phyloP scores from a whole-genome alignment of 2,888 invertebrate species.

The Cosmopolites sordidus region DNA sequence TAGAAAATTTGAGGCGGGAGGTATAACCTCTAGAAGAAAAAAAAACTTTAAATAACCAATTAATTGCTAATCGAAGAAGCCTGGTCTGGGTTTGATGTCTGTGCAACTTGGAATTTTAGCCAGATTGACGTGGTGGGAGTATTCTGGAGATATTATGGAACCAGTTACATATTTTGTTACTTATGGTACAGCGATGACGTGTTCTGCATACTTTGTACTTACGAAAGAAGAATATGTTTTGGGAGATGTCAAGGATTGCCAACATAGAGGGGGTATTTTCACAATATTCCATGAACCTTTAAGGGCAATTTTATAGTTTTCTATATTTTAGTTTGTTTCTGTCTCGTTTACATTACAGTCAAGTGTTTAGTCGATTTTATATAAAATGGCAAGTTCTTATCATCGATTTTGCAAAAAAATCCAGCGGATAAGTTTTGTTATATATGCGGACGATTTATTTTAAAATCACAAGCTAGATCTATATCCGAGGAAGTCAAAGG shows the following conservation, averaged over 20 bases:
- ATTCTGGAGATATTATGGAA: conserved; percentile 99
- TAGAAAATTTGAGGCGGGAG: conserved; percentile 79
- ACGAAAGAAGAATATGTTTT: conserved; percentile 93
- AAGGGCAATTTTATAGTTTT: too few relatives aligned
- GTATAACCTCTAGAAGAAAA: conserved; percentile 85
- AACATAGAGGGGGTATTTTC: too few relatives aligned
- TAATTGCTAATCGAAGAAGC: conserved; percentile 66
- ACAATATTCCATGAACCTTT: too few relatives aligned
- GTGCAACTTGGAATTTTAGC: conserved; percentile 96
- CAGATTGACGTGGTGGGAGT: conserved; percentile 99
- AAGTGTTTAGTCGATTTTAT: too few relatives aligned
- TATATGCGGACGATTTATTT: too few relatives aligned
- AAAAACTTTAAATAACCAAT: conserved; percentile 70
- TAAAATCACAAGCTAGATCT: too few relatives aligned
- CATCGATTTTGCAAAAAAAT: too few relatives aligned
- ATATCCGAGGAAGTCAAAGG: too few relatives aligned
- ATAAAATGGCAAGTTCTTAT: too few relatives aligned
- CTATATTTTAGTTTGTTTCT: too few relatives aligned
- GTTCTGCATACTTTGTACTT: conserved; percentile 91
- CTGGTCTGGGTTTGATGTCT: conserved; percentile 89
- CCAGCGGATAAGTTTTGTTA: too few relatives aligned
- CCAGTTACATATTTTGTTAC: conserved; percentile 98
- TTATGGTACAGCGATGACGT: conserved; percentile 92
- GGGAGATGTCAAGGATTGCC: conserved; percentile 83
- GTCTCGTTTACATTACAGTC: too few relatives aligned